Conservation (phyloP, 2,113 vertebrate genomes). For the Peromyscus polionotus region DNA sequence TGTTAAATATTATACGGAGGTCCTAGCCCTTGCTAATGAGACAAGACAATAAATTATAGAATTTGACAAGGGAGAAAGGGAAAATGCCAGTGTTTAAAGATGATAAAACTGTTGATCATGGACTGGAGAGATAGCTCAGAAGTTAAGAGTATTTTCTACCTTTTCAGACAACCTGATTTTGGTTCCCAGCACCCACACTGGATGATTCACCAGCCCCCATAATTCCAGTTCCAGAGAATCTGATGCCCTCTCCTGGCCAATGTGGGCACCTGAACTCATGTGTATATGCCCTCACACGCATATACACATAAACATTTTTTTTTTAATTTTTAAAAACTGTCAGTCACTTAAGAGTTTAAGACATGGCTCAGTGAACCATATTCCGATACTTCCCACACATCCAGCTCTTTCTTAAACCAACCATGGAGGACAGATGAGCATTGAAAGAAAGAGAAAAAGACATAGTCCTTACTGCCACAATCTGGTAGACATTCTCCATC, state of each 20-base stretch:
- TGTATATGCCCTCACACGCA: not conserved
- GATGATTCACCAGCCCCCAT: not conserved
- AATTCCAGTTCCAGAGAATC: not conserved
- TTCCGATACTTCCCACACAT: no score
- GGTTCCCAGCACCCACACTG: not conserved
- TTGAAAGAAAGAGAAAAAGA: not conserved
- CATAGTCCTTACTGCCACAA: not conserved
- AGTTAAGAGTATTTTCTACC: not conserved
- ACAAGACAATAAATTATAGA: slow-evolving; percentile 6
- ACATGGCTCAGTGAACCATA: not conserved
- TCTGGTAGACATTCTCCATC: not conserved
- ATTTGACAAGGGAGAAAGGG: not conserved
- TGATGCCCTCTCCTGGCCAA: not conserved
- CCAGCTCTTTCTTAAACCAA: not conserved
- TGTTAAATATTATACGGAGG: not conserved
- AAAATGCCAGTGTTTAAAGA: not conserved
- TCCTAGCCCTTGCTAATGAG: not conserved
- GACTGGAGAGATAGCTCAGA: not conserved
- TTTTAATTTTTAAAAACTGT: not conserved
- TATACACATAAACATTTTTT: not conserved
- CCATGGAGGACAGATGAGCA: no score
- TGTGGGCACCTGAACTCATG: not conserved
- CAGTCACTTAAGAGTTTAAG: not conserved
- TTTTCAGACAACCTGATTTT: not conserved
- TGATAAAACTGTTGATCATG: not conserved